A percentile compares a stretch with the other conserved stretches of the same genome.
Conservation (phyloP, 2,888 invertebrate genomes). For the Ormyrus thymus region DNA sequence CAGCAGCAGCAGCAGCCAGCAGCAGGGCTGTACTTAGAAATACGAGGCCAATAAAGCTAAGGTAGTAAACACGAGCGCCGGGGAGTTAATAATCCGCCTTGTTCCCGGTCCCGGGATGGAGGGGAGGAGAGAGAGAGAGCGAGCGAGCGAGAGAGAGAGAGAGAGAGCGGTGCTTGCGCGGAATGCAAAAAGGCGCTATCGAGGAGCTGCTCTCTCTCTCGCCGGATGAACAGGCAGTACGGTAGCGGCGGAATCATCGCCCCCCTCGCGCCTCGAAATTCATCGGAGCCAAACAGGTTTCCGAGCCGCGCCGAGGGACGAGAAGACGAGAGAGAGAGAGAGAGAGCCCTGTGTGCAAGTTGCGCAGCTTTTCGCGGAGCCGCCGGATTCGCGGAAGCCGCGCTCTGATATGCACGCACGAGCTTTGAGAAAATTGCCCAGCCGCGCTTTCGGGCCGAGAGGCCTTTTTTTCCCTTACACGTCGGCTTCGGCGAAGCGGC, state of each 20-base stretch:
- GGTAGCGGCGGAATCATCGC: slow-evolving; percentile 45
- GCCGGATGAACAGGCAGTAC: slow-evolving; percentile 16
- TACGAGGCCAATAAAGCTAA: slow-evolving; percentile 55
- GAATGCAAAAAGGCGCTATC: slow-evolving; percentile 65
- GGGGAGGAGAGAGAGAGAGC: slow-evolving; percentile 38
- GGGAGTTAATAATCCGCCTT: slow-evolving; percentile 60
- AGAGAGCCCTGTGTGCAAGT: no score
- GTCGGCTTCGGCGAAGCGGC: no score
- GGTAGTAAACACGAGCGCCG: slow-evolving; percentile 53
- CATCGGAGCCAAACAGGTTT: slow-evolving; percentile 48
- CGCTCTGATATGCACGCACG: no score
- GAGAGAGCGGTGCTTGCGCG: slow-evolving; percentile 54
- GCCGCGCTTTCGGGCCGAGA: no score
- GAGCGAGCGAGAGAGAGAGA: slow-evolving; percentile 46
- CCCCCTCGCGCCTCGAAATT: slow-evolving; percentile 39
- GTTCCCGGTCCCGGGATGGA: slow-evolving; percentile 38
- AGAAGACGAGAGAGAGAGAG: slow-evolving; percentile 1
- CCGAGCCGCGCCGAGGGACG: neutral
- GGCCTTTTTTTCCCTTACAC: no score
- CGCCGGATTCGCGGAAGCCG: no score
- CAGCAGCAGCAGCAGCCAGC: no score
- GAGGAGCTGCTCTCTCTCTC: slow-evolving; percentile 37
- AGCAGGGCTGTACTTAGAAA: slow-evolving; percentile 46
- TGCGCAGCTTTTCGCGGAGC: no score
- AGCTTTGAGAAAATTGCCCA: neutral